Evolutionary conservation across 2,888 invertebrate genomes (phyloP).

Genomic region (Dysmachus trigonus): DNA sequence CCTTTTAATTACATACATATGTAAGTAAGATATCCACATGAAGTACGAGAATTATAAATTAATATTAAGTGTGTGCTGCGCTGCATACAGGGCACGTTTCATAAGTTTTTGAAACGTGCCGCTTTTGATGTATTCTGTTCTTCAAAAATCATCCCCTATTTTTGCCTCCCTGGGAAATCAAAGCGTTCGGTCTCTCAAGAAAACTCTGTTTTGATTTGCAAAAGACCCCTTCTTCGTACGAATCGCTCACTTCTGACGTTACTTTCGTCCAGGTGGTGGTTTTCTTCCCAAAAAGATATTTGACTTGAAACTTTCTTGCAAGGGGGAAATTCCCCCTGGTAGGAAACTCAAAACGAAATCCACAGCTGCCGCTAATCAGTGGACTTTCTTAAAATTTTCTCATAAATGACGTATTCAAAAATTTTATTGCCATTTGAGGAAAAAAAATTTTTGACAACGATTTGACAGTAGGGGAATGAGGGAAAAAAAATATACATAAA

Average conservation of each 20-base stretch:
- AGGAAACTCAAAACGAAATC: background rate
- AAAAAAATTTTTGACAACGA: background rate
- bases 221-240: background rate
- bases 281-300: background rate
- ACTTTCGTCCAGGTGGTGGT: conserved; percentile 20
- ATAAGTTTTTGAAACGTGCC: background rate
- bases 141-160: background rate
- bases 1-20: too few species aligned
- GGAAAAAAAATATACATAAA: background rate
- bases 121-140: background rate
- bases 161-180: background rate
- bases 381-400: conserved; percentile 17
- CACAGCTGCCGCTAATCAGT: conserved; percentile 28
- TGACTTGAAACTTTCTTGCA: conserved; percentile 23
- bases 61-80: too few species aligned
- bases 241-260: background rate
- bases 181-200: background rate
- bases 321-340: conserved; percentile 12
- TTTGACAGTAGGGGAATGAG: background rate
- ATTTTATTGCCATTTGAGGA: conserved; percentile 3
- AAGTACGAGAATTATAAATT: too few species aligned
- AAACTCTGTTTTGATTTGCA: background rate
- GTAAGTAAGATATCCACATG: too few species aligned
- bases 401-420: background rate
- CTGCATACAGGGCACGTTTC: background rate